phyloP scores from a whole-genome alignment of 1,140 invertebrate genomes.

The Nixonia krombeini region DNA sequence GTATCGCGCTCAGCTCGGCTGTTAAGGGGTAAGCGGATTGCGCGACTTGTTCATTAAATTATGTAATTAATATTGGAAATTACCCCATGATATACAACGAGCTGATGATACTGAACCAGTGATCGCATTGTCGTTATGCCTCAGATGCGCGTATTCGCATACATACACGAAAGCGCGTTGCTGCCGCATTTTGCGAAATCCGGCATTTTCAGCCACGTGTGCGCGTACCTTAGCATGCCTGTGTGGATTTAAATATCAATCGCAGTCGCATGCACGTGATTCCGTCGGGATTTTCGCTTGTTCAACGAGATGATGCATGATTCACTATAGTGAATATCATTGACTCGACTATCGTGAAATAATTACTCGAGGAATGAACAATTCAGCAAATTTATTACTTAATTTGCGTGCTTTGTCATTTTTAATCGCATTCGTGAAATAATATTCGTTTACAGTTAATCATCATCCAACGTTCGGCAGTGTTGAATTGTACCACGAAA shows the following conservation, averaged over 20 bases:
- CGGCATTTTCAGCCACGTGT: conserved; percentile 16
- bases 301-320: conserved; percentile 18
- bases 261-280: conserved; percentile 6
- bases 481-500: too few relatives aligned
- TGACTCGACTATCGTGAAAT: conserved; percentile 19
- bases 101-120: conserved; percentile 34
- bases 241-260: conserved; percentile 28
- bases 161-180: conserved; percentile 1
- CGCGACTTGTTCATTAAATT: conserved; percentile 57
- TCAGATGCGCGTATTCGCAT: conserved; percentile 5
- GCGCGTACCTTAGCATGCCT: conserved; percentile 1
- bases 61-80: conserved; percentile 60
- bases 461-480: too few relatives aligned
- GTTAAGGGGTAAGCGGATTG: conserved; percentile 57
- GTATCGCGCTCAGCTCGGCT: conserved; percentile 36
- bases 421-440: too few relatives aligned
- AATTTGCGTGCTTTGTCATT: too few relatives aligned
- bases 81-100: conserved; percentile 27
- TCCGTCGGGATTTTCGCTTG: conserved; percentile 21
- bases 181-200: conserved; percentile 19
- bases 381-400: too few relatives aligned
- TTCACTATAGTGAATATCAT: conserved; percentile 21
- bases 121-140: conserved; percentile 22
- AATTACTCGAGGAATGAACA: conserved; percentile 6
- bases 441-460: too few relatives aligned